Evolutionary conservation across 64 coral and sea anemone genomes (phyloP).

Genomic region (Pocillopora damicornis): DNA sequence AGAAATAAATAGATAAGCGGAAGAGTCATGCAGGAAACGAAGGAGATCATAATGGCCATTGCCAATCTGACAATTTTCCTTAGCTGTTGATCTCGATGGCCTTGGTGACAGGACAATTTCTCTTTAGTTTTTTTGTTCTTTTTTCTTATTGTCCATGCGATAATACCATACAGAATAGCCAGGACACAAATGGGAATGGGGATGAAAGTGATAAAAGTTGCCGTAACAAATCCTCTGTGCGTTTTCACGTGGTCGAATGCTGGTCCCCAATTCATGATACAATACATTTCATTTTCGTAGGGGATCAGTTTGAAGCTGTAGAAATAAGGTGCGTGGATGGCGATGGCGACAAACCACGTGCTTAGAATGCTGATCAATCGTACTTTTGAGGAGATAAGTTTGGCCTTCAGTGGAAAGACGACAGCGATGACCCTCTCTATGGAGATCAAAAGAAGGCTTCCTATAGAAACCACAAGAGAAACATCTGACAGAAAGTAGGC

Average conservation of each 20-base stretch:
- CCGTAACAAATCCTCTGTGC: neutral
- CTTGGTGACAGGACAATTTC: neutral
- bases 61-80: slow-evolving; percentile 1
- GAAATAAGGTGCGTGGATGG: neutral
- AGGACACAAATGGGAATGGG: neutral
- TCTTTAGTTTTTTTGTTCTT: neutral
- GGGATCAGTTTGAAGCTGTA: too few relatives aligned
- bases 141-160: neutral
- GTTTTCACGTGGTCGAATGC: slow-evolving; percentile 19
- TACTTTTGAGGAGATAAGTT: neutral
- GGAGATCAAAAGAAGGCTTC: slow-evolving; percentile 30
- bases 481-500: slow-evolving; percentile 34
- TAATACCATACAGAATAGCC: neutral
- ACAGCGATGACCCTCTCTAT: slow-evolving; percentile 29
- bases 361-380: slow-evolving; percentile 9
- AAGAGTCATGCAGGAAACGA: slow-evolving; percentile 13
- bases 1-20: neutral
- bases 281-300: neutral
- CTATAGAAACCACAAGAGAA: slow-evolving; percentile 17
- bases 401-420: slow-evolving; percentile 19
- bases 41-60: neutral
- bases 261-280: neutral
- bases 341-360: slow-evolving; percentile 26
- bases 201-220: neutral
- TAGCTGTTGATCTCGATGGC: neutral